Conservation (phyloP, 1,140 invertebrate species). For the Ericerus pela region DNA sequence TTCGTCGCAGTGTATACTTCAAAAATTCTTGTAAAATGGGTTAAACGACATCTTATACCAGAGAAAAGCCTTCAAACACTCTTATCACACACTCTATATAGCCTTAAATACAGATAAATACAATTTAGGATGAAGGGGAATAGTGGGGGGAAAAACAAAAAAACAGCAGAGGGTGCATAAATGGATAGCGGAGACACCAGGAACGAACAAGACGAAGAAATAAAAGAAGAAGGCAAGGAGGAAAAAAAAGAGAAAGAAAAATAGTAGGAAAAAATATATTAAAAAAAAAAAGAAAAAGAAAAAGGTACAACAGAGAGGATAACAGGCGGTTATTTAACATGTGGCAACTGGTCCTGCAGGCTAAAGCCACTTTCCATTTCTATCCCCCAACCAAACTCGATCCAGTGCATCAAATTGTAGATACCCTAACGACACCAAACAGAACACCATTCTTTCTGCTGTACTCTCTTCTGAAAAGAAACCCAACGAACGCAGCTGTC, state of each 20-base stretch:
- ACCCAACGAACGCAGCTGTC: conserved; percentile 10
- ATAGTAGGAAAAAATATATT: neutral
- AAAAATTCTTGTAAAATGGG: neutral
- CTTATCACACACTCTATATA: too few relatives aligned
- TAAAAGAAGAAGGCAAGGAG: neutral
- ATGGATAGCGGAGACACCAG: neutral
- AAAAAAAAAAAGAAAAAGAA: neutral
- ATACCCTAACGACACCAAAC: neutral
- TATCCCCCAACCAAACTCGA: neutral
- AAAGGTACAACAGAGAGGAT: neutral
- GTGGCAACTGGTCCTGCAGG: conserved; percentile 11
- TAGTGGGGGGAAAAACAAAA: neutral
- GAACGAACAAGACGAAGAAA: neutral
- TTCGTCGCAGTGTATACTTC: too few relatives aligned
- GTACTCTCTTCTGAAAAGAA: neutral
- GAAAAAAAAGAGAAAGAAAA: neutral
- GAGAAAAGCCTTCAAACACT: too few relatives aligned
- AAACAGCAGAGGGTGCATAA: neutral
- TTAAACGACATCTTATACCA: neutral
- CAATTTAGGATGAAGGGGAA: too few relatives aligned
- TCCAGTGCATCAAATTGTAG: conserved; percentile 2
- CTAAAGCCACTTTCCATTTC: conserved; percentile 9
- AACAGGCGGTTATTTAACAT: conserved; percentile 4
- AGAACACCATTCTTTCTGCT: neutral
- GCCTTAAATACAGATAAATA: too few relatives aligned